These are phyloP conservation scores for Hirtodrosophila trivittata DNA, from an alignment of 2,888 invertebrate genomes.

Conservation along the genomic window DNA sequence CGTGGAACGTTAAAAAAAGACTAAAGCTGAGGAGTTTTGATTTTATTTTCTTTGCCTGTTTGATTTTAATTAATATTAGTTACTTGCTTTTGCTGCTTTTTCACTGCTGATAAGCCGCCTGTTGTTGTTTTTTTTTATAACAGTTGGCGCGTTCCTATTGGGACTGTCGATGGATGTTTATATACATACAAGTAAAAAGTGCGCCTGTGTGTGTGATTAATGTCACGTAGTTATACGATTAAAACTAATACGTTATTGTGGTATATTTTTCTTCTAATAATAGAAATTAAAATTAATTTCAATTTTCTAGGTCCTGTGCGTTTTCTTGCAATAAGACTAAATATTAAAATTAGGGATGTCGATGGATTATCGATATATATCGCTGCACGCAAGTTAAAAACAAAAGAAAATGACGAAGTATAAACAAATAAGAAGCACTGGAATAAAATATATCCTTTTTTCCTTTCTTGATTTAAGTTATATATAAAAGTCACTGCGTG, in stretches of 20 bases:
- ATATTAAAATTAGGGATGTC: constrained; percentile 27
- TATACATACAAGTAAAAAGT: not conserved
- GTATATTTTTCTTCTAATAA: too few relatives aligned
- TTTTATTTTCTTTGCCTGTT: constrained; percentile 15
- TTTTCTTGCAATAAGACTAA: constrained; percentile 25
- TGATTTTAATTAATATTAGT: constrained; percentile 31
- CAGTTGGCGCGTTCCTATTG: constrained; percentile 54
- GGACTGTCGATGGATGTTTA: constrained; percentile 20
- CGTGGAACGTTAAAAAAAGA: constrained; percentile 8
- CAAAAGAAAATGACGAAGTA: too few relatives aligned
- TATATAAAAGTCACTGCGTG: too few relatives aligned
- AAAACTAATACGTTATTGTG: too few relatives aligned
- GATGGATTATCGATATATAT: constrained; percentile 3
- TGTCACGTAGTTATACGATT: too few relatives aligned
- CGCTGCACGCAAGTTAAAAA: not conserved
- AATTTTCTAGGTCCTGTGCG: not conserved
- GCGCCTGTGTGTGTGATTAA: not conserved
- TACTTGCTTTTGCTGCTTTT: constrained; percentile 24
- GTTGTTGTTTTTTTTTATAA: constrained; percentile 25
- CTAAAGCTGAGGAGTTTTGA: constrained; percentile 8
- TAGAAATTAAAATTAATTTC: too few relatives aligned
- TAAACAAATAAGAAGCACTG: too few relatives aligned
- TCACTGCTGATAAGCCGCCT: constrained; percentile 45
- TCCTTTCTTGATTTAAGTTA: too few relatives aligned
- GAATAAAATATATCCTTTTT: too few relatives aligned